Percentiles rank a stretch among this genome's conserved stretches.
Evolutionary conservation across 2,888 invertebrate genomes (phyloP).

Genomic region (Danaus chrysippus): DNA sequence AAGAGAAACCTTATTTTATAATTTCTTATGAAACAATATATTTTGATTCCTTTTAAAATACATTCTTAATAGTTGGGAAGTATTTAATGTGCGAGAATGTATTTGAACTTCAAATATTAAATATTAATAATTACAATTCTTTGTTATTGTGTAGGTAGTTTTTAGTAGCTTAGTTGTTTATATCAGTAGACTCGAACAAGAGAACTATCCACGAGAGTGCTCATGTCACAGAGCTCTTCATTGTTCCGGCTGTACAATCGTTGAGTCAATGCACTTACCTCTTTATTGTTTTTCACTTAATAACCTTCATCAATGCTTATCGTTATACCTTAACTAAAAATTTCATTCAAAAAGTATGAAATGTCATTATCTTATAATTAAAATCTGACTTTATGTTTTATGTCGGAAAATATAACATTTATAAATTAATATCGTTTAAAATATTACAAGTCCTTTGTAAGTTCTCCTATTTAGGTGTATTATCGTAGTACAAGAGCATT

Average conservation of each 20-base stretch:
- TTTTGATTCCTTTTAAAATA: no score
- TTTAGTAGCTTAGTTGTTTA: conserved; percentile 3
- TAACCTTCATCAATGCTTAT: background rate
- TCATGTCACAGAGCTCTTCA: conserved; percentile 22
- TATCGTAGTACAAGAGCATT: conserved; percentile 1
- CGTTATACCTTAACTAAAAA: background rate
- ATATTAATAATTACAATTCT: no score
- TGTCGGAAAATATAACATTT: no score
- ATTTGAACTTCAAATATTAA: no score
- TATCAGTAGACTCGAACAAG: conserved; percentile 3
- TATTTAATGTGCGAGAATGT: no score
- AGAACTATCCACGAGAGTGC: conserved; percentile 17
- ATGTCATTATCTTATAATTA: no score
- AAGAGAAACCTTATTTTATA: no score
- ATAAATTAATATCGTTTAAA: background rate
- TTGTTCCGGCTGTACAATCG: conserved; percentile 12
- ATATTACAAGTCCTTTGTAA: background rate
- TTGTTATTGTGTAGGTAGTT: background rate
- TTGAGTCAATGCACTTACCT: conserved; percentile 7
- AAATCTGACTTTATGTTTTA: no score
- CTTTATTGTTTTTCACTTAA: conserved; percentile 1
- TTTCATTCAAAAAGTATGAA: no score
- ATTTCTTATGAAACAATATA: no score
- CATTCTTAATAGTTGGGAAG: no score
- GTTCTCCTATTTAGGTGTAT: background rate